phyloP scores from a whole-genome alignment of 2,797 vertebrate species.

The Cyclopterus lumpus region DNA sequence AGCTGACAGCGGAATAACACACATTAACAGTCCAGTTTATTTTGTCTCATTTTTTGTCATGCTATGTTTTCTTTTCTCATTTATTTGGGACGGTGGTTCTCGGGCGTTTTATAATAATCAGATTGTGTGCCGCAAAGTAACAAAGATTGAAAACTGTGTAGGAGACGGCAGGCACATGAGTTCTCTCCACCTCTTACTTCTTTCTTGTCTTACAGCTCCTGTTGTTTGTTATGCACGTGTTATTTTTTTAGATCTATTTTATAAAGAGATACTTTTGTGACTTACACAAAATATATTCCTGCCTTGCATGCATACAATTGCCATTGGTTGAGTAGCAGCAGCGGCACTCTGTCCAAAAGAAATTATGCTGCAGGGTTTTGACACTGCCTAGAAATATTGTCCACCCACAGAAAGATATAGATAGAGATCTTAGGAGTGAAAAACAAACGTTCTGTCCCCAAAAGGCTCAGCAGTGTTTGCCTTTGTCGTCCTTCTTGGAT shows the following conservation, averaged over 20 bases:
- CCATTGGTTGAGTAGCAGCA: background rate
- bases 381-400: conserved; percentile 22
- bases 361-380: conserved; percentile 4
- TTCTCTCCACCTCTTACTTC: background rate
- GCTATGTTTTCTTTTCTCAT: background rate
- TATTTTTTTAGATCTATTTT: conserved; percentile 14
- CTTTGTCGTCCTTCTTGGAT: conserved; percentile 14
- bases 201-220: background rate
- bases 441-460: conserved; percentile 2
- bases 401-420: conserved; percentile 26
- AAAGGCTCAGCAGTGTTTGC: conserved; percentile 10
- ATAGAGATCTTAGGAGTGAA: conserved; percentile 14
- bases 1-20: background rate
- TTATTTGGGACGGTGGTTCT: background rate
- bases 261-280: background rate
- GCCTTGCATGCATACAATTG: background rate
- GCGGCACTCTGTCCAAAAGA: background rate
- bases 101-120: background rate
- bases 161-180: conserved; percentile 21
- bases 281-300: background rate
- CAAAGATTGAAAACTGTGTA: background rate
- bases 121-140: background rate
- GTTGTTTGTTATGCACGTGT: conserved; percentile 3
- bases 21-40: background rate
- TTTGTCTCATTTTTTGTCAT: background rate